phyloP scores from a whole-genome alignment of 2,113 vertebrate species.

The Hoplias malabaricus region DNA sequence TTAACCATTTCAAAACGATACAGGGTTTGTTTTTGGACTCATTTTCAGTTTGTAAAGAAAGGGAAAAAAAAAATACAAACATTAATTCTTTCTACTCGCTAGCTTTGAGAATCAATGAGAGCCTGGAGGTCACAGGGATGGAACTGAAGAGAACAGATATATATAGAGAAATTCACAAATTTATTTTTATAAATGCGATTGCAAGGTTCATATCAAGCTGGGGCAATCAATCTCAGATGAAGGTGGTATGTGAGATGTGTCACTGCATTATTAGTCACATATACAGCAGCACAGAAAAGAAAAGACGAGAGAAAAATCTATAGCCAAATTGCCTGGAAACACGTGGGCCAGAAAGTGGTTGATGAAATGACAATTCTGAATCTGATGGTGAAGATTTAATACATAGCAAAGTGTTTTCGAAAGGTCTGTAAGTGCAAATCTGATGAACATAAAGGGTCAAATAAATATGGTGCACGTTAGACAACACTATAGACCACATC shows the following conservation, averaged over 20 bases:
- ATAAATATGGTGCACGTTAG: constrained; percentile 57
- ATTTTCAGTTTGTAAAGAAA: constrained; percentile 56
- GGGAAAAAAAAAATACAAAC: constrained; percentile 59
- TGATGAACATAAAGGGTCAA: constrained; percentile 32
- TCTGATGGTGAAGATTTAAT: constrained; percentile 62
- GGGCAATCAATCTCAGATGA: constrained; percentile 74
- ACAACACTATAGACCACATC: constrained; percentile 55
- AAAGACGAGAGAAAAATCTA: constrained; percentile 49
- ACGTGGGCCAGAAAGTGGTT: constrained; percentile 54
- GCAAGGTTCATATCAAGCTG: constrained; percentile 74
- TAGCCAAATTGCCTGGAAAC: constrained; percentile 62
- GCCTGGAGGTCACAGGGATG: constrained; percentile 32
- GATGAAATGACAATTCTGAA: constrained; percentile 47
- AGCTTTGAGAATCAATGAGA: constrained; percentile 65
- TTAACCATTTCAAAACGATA: constrained; percentile 75
- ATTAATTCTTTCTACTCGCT: constrained; percentile 72
- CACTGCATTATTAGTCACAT: constrained; percentile 67
- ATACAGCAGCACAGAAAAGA: constrained; percentile 70
- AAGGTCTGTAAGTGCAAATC: constrained; percentile 45
- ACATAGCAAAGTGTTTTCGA: constrained; percentile 22
- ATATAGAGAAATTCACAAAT: constrained; percentile 73
- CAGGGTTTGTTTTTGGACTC: constrained; percentile 76
- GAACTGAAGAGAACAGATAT: constrained; percentile 56
- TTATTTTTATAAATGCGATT: constrained; percentile 81
- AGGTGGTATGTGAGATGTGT: constrained; percentile 70